Conservation (phyloP, 2,113 vertebrate genomes). For the Piaya cayana region DNA sequence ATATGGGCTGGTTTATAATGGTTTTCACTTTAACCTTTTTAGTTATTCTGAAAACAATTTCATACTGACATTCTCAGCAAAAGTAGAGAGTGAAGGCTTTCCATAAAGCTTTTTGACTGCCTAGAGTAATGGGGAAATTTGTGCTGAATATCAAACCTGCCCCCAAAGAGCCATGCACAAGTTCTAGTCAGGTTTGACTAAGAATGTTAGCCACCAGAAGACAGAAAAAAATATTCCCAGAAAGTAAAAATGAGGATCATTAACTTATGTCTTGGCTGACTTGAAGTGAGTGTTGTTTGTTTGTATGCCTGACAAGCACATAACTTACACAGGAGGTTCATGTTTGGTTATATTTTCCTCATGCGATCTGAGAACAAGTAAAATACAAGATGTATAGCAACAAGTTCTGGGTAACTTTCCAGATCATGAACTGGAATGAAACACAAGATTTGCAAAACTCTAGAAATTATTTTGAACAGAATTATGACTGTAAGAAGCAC, state of each 20-base stretch:
- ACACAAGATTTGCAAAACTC: neutral
- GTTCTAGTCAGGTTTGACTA: neutral
- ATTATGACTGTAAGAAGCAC: neutral
- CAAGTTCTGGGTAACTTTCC: neutral
- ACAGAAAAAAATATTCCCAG: neutral
- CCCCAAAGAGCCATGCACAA: neutral
- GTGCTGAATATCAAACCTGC: neutral
- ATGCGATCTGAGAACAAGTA: neutral
- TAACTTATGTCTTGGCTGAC: neutral
- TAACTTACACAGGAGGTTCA: neutral
- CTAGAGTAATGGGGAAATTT: neutral
- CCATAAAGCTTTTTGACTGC: neutral
- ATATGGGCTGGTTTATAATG: neutral
- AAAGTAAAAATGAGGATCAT: neutral
- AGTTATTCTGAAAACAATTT: neutral
- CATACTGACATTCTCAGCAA: neutral
- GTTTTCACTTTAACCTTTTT: neutral
- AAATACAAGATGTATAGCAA: neutral
- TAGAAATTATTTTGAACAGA: neutral
- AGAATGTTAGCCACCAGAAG: neutral
- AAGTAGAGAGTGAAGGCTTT: neutral
- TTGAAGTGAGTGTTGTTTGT: neutral
- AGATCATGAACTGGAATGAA: neutral
- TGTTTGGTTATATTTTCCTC: neutral
- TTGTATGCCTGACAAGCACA: neutral